Evolutionary conservation across 2,113 vertebrate species (phyloP), one percentile per base, ranked within the genome.

Genomic region (Ageneiosus marmoratus): DNA sequence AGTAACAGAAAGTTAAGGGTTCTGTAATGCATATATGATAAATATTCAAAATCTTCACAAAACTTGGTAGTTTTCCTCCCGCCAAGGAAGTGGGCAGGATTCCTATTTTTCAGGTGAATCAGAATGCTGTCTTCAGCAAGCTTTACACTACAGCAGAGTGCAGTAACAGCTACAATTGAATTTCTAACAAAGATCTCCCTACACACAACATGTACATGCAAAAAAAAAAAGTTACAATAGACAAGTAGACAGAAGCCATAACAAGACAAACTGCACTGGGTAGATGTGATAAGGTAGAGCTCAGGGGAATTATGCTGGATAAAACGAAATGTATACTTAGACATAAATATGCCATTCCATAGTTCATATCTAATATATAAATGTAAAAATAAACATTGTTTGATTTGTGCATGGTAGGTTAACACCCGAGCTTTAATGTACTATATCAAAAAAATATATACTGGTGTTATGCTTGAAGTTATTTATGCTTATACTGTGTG

Each of bases 131-230:
- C 32, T 81, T 82, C 82, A 70, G 78, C 78, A 56, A n/a, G 77
- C 58, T 79, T 87, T 76, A 76, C 34, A 67, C 51, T 50, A 34
- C 8, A 51, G 55, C 41, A 51, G 50, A 55, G 51, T 79, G 32
- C 50, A 55, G 50, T 63, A 63, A 79, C 74, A 46, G 75, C 79
- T 50, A 65, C 50, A 67, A 69, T 44, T 82, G 67, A 65, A 84
- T 87, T 79, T 82, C 81, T 73, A 65, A 82, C 58, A 63, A 84
- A 84, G 84, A 82, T 67, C 76, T 79, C 83, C 46, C 79, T 9
- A 53, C 75, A 84, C 50, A 74, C 76, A 50, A 84, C n/a, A n/a
- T n/a, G 46, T 73, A 60, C 56, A 60, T 75, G 44, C 20, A 15
- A 85, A 44, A 44, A 46, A 37, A 58, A 81, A n/a, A 16, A 41